These are phyloP conservation scores for Eudyptes chrysolophus DNA, from an alignment of 2,113 vertebrate species.

Conservation along the genomic window DNA sequence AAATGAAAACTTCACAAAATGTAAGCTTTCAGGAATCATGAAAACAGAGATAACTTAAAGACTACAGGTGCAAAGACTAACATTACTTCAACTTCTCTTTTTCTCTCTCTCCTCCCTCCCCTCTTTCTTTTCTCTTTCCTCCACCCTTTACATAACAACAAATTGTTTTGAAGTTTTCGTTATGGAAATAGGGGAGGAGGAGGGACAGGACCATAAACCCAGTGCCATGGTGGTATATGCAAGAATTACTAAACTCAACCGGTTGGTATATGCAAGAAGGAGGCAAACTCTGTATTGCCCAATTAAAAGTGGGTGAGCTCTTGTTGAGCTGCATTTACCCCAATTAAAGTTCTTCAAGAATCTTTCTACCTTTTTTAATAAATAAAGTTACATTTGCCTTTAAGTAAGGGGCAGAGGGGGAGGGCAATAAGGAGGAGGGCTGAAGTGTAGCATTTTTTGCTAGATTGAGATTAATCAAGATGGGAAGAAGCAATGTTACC, in stretches of 20 bases:
- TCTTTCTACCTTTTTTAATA: background rate
- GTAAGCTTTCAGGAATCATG: conserved; percentile 72
- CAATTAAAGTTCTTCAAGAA: background rate
- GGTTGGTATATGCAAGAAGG: background rate
- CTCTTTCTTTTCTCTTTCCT: background rate
- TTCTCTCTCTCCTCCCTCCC: rapidly evolving
- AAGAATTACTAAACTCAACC: background rate
- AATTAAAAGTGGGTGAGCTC: background rate
- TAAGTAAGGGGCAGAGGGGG: rapidly evolving
- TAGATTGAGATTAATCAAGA: background rate
- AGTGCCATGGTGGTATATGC: rapidly evolving
- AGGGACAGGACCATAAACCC: background rate
- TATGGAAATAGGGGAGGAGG: background rate
- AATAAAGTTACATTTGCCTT: background rate
- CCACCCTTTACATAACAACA: background rate
- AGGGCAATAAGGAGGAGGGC: background rate
- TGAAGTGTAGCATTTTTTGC: background rate
- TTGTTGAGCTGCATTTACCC: background rate
- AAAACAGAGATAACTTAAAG: conserved; percentile 56
- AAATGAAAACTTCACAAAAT: conserved; percentile 72
- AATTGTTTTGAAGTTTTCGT: background rate
- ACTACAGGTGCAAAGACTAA: background rate
- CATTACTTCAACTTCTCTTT: background rate
- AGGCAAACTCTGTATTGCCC: background rate
- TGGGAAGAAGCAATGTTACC: background rate